Percentiles rank a stretch among this genome's conserved stretches.
Evolutionary conservation across 2,888 invertebrate species (phyloP).

Genomic region (Drosophila borborema): DNA sequence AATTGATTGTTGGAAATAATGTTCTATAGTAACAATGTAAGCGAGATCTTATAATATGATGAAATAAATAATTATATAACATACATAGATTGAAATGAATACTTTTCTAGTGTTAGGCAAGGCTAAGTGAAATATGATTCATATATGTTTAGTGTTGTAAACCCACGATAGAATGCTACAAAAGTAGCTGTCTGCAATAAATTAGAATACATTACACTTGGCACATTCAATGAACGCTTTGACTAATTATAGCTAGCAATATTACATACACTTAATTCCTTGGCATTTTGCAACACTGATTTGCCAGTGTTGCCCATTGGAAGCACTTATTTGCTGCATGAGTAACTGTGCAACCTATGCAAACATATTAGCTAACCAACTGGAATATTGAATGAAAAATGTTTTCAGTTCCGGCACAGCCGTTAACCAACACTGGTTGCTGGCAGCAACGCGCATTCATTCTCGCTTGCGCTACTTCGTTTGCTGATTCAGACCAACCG

Average conservation of each 20-base stretch:
- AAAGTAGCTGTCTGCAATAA: not conserved
- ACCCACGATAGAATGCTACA: too few relatives aligned
- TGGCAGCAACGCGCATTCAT: constrained; percentile 1
- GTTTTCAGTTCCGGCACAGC: not conserved
- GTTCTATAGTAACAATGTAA: not conserved
- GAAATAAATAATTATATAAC: too few relatives aligned
- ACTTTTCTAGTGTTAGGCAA: too few relatives aligned
- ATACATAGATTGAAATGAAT: too few relatives aligned
- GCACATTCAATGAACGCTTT: not conserved
- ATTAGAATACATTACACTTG: not conserved
- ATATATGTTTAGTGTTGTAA: too few relatives aligned
- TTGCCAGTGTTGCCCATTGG: not conserved
- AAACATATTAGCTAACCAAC: constrained; percentile 4
- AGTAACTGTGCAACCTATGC: not conserved
- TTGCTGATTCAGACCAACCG: constrained; percentile 48
- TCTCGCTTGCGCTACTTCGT: not conserved
- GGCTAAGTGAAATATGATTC: too few relatives aligned
- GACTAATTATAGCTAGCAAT: not conserved
- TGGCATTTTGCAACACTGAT: not conserved
- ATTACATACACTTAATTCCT: not conserved
- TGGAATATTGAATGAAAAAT: constrained; percentile 2
- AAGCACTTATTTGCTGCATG: not conserved
- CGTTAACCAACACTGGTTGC: constrained; percentile 5
- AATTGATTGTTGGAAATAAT: not conserved
- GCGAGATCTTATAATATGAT: not conserved